phyloP scores from a whole-genome alignment of 2,113 vertebrate species.

The Ia io region DNA sequence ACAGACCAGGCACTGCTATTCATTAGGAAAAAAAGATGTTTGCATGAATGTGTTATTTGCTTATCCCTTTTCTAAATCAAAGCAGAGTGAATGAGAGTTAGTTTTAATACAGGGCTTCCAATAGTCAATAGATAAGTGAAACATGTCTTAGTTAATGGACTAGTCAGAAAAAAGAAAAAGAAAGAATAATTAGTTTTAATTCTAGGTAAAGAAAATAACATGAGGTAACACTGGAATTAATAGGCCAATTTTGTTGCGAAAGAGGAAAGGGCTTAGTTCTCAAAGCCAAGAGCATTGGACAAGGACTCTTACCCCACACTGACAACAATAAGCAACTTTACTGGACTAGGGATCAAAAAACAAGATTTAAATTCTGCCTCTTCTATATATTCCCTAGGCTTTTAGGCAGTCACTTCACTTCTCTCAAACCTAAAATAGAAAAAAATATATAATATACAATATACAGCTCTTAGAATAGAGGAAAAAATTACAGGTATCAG shows the following conservation, averaged over 20 bases:
- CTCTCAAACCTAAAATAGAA: slow-evolving; percentile 8
- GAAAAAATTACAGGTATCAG: background rate
- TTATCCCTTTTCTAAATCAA: background rate
- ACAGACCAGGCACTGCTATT: background rate
- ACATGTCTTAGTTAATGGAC: background rate
- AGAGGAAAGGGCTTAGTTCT: slow-evolving; percentile 1
- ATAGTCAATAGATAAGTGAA: background rate
- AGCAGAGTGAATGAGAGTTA: background rate
- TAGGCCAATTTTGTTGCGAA: background rate
- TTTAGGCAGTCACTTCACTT: background rate
- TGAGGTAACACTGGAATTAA: background rate
- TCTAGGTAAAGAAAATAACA: background rate
- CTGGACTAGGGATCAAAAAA: background rate
- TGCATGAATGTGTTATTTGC: background rate
- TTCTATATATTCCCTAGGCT: background rate
- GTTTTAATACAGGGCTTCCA: background rate
- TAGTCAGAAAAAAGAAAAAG: background rate
- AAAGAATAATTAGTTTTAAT: slow-evolving; percentile 7
- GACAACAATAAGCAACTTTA: slow-evolving; percentile 7
- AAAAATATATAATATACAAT: background rate
- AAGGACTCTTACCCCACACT: background rate
- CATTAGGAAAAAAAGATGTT: slow-evolving; percentile 2
- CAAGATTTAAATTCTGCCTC: background rate
- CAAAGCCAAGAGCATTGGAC: background rate
- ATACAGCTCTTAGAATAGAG: background rate